Percentiles rank a stretch among this genome's conserved stretches.
These are phyloP conservation scores for Parapristionchus giblindavisi DNA, from an alignment of 2,888 invertebrate genomes.

Conservation along the genomic window DNA sequence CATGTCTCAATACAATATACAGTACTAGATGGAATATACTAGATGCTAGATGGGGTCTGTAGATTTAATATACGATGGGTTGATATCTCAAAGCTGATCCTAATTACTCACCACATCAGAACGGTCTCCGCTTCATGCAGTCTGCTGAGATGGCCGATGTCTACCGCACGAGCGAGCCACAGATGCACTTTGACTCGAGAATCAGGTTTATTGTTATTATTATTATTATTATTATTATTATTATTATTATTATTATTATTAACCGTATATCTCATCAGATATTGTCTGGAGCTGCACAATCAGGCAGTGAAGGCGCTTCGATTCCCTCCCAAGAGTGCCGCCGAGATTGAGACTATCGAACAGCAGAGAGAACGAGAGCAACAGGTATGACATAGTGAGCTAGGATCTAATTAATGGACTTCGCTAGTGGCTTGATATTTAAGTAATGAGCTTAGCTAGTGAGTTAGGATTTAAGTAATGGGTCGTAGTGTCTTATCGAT, in stretches of 20 bases:
- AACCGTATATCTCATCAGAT: conserved; percentile 71
- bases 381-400: conserved; percentile 41
- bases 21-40: no score
- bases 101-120: not conserved
- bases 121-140: conserved; percentile 79
- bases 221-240: no score
- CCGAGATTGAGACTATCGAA: conserved; percentile 82
- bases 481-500: no score
- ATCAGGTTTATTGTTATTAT: conserved; percentile 70
- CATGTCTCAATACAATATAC: no score
- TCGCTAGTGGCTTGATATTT: no score
- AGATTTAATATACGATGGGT: no score
- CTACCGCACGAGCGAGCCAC: conserved; percentile 83
- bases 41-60: no score
- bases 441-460: no score
- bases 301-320: conserved; percentile 98
- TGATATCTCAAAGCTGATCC: conserved; percentile 2
- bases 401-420: not conserved
- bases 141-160: conserved; percentile 92
- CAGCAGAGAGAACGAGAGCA: conserved; percentile 66
- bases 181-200: conserved; percentile 78
- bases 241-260: conserved; percentile 7
- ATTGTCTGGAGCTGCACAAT: conserved; percentile 96
- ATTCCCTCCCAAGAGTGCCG: conserved; percentile 97
- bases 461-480: no score